These are phyloP conservation scores for Colostygia pectinataria DNA, from an alignment of 2,888 invertebrate genomes.

Conservation along the genomic window DNA sequence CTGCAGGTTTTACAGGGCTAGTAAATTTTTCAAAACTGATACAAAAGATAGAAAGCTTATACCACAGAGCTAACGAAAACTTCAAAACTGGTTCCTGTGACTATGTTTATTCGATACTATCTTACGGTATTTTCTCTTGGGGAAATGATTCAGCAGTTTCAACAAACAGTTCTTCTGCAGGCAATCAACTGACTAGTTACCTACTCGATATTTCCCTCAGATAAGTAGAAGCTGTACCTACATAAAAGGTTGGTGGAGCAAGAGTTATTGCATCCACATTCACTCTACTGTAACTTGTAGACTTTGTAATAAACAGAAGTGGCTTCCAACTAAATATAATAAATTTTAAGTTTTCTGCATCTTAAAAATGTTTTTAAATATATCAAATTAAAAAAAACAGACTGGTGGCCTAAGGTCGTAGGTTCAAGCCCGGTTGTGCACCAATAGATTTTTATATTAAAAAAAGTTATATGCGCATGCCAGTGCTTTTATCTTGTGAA, in stretches of 20 bases:
- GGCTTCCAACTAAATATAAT: neutral
- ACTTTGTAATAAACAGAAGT: neutral
- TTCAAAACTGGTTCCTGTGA: neutral
- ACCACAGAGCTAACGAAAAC: no score
- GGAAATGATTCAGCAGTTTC: neutral
- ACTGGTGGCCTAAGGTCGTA: no score
- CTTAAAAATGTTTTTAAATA: no score
- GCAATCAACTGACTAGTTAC: neutral
- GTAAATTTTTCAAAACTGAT: no score
- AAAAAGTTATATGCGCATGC: no score
- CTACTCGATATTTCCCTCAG: constrained; percentile 8
- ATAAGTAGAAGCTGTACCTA: constrained; percentile 1
- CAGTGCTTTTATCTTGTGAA: no score
- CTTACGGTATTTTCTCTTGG: neutral
- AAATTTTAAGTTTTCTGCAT: no score
- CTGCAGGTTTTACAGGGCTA: no score
- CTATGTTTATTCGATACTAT: neutral
- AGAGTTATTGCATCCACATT: constrained; percentile 17
- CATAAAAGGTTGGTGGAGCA: constrained; percentile 6
- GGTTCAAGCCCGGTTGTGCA: no score
- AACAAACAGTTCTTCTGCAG: neutral
- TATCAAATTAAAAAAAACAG: no score
- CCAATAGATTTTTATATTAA: no score
- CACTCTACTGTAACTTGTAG: constrained; percentile 10
- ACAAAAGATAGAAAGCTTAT: no score